A percentile compares a stretch with the other conserved stretches of the same genome.
Conservation (phyloP, 2,113 vertebrate species). For the Pluvialis apricaria region DNA sequence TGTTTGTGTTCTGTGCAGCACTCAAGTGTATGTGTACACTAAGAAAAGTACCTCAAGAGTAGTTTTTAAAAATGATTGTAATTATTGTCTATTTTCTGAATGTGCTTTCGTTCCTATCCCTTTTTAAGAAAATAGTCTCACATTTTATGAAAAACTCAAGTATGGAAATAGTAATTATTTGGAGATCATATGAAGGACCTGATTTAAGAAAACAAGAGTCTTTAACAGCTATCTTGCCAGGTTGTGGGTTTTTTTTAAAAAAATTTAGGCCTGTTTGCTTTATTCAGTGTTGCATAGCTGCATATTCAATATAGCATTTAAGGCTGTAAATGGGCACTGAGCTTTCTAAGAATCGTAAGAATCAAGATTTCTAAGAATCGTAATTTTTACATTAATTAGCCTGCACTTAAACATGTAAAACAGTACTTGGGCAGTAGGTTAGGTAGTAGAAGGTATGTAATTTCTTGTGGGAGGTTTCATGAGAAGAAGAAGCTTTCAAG, state of each 20-base stretch:
- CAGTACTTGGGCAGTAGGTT: background rate
- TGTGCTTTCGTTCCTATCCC: background rate
- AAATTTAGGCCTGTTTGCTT: background rate
- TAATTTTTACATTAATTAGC: background rate
- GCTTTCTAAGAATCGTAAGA: background rate
- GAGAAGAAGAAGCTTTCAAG: background rate
- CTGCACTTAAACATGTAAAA: background rate
- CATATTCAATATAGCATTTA: background rate
- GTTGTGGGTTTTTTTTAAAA: background rate
- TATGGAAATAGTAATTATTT: background rate
- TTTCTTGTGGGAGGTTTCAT: background rate
- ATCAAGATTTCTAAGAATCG: background rate
- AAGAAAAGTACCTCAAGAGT: background rate
- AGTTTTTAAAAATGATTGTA: background rate
- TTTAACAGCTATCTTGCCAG: background rate
- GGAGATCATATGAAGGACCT: background rate
- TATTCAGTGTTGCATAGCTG: background rate
- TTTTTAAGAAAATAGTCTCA: background rate
- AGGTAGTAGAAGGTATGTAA: background rate
- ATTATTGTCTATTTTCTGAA: background rate
- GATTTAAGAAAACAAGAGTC: background rate
- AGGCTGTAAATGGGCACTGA: background rate
- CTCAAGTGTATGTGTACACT: background rate
- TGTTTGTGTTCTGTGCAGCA: background rate
- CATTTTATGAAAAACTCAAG: background rate